Evolutionary conservation across 2,888 invertebrate species (phyloP).

Genomic region (Electrophaes corylata): DNA sequence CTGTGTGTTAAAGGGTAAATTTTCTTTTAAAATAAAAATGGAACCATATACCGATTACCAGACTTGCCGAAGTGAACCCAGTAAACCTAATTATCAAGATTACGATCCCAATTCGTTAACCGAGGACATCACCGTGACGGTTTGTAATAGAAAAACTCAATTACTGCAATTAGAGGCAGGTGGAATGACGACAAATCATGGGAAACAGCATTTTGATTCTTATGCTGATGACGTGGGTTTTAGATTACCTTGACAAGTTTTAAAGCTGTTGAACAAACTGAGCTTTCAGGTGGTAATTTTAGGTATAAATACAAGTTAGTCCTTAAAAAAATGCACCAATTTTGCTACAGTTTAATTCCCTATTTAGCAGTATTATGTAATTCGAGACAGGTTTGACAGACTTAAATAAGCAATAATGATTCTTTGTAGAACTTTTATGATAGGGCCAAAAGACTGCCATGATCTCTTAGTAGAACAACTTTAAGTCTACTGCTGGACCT

Average conservation of each 20-base stretch:
- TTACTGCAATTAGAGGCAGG: slow-evolving; percentile 58
- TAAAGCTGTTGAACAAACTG: not conserved
- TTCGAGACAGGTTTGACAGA: too few relatives aligned
- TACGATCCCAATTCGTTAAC: slow-evolving; percentile 48
- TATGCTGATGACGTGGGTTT: slow-evolving; percentile 10
- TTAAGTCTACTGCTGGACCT: too few relatives aligned
- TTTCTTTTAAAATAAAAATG: not conserved
- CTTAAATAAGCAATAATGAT: too few relatives aligned
- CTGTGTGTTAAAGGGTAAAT: too few relatives aligned
- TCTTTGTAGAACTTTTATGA: too few relatives aligned
- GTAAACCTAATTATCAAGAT: slow-evolving; percentile 57
- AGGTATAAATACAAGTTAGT: too few relatives aligned
- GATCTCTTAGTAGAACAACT: too few relatives aligned
- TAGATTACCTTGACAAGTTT: not conserved
- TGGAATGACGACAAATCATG: slow-evolving; percentile 50
- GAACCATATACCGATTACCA: slow-evolving; percentile 23
- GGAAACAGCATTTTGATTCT: slow-evolving; percentile 31
- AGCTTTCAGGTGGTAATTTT: not conserved
- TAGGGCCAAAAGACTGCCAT: too few relatives aligned
- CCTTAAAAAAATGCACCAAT: too few relatives aligned
- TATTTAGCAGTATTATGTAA: too few relatives aligned
- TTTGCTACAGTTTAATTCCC: too few relatives aligned
- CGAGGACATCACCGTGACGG: slow-evolving; percentile 58
- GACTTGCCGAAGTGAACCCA: slow-evolving; percentile 39
- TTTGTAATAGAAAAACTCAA: slow-evolving; percentile 51